Conservation (phyloP, 2,113 vertebrate genomes). For the Phocoena phocoena region DNA sequence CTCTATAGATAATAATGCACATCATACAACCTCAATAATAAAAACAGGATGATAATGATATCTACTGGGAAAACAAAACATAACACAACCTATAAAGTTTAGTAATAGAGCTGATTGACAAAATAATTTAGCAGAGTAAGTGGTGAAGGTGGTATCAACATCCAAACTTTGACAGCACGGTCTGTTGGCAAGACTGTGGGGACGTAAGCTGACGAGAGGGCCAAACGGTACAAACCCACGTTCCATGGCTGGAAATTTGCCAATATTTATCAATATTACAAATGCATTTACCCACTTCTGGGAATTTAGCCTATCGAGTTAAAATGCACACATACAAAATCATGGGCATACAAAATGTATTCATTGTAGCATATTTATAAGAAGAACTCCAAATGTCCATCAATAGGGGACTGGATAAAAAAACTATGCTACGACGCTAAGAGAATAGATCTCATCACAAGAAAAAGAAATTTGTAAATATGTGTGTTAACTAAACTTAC, state of each 20-base stretch:
- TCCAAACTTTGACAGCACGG: neutral
- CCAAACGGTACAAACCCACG: no score
- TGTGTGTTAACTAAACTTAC: neutral
- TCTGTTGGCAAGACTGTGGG: neutral
- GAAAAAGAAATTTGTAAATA: neutral
- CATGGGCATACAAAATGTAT: neutral
- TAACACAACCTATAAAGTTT: neutral
- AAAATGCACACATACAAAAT: neutral
- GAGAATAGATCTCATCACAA: neutral
- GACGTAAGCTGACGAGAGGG: fast-evolving
- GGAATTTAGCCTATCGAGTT: neutral
- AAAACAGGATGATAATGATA: neutral
- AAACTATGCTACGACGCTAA: neutral
- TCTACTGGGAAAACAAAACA: neutral
- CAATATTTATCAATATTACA: neutral
- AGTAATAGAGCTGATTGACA: neutral
- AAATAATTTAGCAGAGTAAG: neutral
- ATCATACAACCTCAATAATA: neutral
- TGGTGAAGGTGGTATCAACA: neutral
- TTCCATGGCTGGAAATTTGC: no score
- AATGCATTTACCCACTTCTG: neutral
- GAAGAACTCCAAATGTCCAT: neutral
- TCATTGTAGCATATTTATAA: neutral
- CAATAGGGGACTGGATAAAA: neutral
- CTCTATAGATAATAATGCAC: neutral